Percentiles rank a stretch among this genome's conserved stretches.
Conservation (phyloP, 1,140 invertebrate species). For the Latrodectus geometricus region DNA sequence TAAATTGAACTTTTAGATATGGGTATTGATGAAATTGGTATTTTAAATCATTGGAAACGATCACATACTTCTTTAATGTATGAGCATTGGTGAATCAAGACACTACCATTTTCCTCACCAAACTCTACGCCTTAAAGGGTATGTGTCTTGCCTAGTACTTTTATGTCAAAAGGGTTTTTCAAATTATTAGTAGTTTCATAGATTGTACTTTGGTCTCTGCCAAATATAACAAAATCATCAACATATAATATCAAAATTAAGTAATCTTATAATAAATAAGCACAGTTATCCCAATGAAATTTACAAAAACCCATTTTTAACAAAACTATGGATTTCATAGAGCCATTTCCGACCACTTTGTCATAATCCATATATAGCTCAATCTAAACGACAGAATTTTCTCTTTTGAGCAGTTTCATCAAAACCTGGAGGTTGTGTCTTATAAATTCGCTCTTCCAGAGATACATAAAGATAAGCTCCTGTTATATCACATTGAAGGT, state of each 20-base stretch:
- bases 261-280: background rate
- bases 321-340: conserved; percentile 5
- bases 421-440: conserved; percentile 4
- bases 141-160: background rate
- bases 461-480: background rate
- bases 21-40: background rate
- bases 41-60: background rate
- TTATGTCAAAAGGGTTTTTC: background rate
- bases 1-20: background rate
- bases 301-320: conserved; percentile 2
- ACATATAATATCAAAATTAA: background rate
- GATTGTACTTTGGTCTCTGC: background rate
- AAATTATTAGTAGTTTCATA: background rate
- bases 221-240: conserved; percentile 14
- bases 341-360: background rate
- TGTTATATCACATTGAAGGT: background rate
- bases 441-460: background rate
- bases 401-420: background rate
- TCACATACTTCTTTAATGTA: background rate
- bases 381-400: background rate
- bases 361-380: background rate
- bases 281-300: background rate
- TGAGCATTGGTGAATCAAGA: background rate
- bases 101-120: background rate
- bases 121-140: background rate